Percentiles rank a stretch among this genome's conserved stretches.
phyloP scores from a whole-genome alignment of 1,140 invertebrate species.

The Centruroides sculpturatus region DNA sequence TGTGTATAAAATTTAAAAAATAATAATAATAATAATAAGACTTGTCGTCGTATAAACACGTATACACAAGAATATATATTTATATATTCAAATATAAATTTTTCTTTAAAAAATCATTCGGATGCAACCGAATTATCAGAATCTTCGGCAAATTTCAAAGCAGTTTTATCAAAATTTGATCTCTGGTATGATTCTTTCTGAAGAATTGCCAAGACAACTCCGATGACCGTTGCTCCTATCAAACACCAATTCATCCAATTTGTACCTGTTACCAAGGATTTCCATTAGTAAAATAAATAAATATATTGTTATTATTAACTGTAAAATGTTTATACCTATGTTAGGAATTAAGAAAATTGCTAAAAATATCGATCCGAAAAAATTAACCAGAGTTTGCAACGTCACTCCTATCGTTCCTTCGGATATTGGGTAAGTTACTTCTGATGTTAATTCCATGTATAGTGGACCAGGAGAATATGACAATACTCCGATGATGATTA shows the following conservation, averaged over 20 bases:
- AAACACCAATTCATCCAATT: neutral
- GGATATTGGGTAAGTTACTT: neutral
- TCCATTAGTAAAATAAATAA: neutral
- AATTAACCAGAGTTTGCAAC: neutral
- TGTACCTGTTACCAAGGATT: neutral
- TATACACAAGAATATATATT: too few relatives aligned
- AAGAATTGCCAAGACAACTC: neutral
- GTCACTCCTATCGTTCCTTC: neutral
- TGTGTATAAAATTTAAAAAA: too few relatives aligned
- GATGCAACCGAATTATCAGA: too few relatives aligned
- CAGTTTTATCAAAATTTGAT: neutral
- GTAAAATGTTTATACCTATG: neutral
- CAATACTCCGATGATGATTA: neutral
- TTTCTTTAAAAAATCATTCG: too few relatives aligned
- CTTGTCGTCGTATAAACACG: too few relatives aligned
- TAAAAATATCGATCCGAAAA: neutral
- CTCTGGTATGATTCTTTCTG: neutral
- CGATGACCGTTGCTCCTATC: neutral
- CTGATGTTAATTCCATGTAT: neutral
- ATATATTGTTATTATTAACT: neutral
- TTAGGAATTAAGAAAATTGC: neutral
- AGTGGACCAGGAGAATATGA: neutral
- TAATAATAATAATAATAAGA: too few relatives aligned
- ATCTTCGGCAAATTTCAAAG: neutral
- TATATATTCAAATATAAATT: too few relatives aligned